These are phyloP conservation scores for Sisor rabdophorus DNA, from an alignment of 2,113 vertebrate genomes.

Conservation along the genomic window DNA sequence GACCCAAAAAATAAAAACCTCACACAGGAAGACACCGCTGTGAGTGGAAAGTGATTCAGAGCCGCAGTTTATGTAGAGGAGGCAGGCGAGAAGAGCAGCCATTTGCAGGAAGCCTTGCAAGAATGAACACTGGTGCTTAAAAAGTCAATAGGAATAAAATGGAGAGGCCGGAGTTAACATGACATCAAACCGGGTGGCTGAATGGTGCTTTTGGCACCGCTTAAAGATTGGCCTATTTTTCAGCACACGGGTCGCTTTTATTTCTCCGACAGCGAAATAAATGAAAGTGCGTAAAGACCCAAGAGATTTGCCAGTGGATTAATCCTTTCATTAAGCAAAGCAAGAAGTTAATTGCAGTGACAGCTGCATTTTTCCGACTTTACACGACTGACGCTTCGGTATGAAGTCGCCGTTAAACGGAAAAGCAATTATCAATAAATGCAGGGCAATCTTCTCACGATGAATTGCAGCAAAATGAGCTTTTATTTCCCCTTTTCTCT, in stretches of 20 bases:
- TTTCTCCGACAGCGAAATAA: conserved; percentile 63
- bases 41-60: conserved; percentile 32
- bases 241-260: conserved; percentile 61
- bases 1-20: background rate
- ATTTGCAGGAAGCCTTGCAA: conserved; percentile 59
- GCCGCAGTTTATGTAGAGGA: conserved; percentile 31
- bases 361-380: conserved; percentile 74
- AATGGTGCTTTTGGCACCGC: conserved; percentile 66
- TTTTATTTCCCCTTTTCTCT: conserved; percentile 60
- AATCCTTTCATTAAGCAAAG: conserved; percentile 77
- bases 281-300: conserved; percentile 70
- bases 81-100: conserved; percentile 37
- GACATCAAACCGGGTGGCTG: conserved; percentile 62
- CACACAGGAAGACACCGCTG: conserved; percentile 31
- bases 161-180: conserved; percentile 61
- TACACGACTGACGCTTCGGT: conserved; percentile 66
- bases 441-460: conserved; percentile 68
- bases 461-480: conserved; percentile 71
- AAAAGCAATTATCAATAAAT: conserved; percentile 81
- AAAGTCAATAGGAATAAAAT: conserved; percentile 62
- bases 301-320: conserved; percentile 73
- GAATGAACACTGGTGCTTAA: conserved; percentile 65
- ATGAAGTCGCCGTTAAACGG: conserved; percentile 62
- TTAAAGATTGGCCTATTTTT: conserved; percentile 68
- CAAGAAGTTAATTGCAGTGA: conserved; percentile 77